Percentiles rank a stretch among this genome's conserved stretches.
Evolutionary conservation across 2,888 invertebrate genomes (phyloP).

Genomic region (Dryocosmus kuriphilus): DNA sequence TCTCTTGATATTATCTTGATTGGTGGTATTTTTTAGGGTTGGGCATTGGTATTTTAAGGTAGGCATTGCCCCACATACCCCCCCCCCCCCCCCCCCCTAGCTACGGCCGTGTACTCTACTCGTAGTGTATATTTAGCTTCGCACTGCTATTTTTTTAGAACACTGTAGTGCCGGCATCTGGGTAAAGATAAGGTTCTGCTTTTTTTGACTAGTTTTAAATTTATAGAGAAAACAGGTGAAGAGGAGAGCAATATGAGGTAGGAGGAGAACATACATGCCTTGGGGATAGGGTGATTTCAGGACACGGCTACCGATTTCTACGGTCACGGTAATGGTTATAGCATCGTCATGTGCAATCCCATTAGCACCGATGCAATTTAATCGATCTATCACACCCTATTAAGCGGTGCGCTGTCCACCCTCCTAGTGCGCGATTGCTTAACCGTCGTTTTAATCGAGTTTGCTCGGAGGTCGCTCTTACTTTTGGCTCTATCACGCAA

Average conservation of each 20-base stretch:
- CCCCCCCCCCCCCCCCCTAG: too few species aligned
- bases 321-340: slow-evolving; percentile 76
- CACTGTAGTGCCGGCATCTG: too few species aligned
- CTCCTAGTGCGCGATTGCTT: slow-evolving; percentile 70
- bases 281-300: slow-evolving; percentile 54
- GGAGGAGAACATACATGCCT: slow-evolving; percentile 45
- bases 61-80: too few species aligned
- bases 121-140: too few species aligned
- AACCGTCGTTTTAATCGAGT: slow-evolving; percentile 72
- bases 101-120: too few species aligned
- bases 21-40: too few species aligned
- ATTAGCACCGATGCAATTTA: slow-evolving; percentile 78
- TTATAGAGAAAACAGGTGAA: neutral
- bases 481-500: neutral
- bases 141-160: too few species aligned
- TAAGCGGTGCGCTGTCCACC: slow-evolving; percentile 75
- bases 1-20: too few species aligned
- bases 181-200: too few species aligned
- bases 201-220: neutral
- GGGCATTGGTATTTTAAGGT: too few species aligned
- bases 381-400: slow-evolving; percentile 78
- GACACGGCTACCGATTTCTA: slow-evolving; percentile 60
- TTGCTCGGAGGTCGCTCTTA: slow-evolving; percentile 34
- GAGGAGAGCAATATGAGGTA: neutral
- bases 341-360: slow-evolving; percentile 77